phyloP scores from a whole-genome alignment of 2,888 invertebrate species.

The Amphimallon solstitiale region DNA sequence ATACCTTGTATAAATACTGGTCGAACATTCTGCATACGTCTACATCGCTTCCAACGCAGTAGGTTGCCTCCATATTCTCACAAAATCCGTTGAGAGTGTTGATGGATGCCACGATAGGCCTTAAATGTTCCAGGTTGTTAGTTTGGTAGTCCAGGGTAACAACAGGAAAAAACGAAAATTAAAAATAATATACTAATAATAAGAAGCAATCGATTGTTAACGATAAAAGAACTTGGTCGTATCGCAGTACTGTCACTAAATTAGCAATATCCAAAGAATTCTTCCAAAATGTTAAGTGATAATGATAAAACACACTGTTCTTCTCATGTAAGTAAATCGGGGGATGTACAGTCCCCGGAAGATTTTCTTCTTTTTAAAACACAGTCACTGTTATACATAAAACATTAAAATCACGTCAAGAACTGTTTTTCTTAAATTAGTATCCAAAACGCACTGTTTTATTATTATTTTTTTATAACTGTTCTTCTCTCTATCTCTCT shows the following conservation, averaged over 20 bases:
- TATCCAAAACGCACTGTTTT: not conserved
- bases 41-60: constrained; percentile 69
- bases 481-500: not conserved
- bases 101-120: constrained; percentile 65
- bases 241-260: constrained; percentile 11
- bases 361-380: no score
- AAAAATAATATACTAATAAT: constrained; percentile 6
- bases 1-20: constrained; percentile 74
- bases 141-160: constrained; percentile 46
- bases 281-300: no score
- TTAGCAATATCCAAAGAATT: not conserved
- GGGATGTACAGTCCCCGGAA: no score
- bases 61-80: constrained; percentile 72
- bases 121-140: constrained; percentile 64
- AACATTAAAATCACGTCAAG: no score
- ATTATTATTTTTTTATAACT: not conserved
- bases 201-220: no score
- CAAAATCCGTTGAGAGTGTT: constrained; percentile 65
- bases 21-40: constrained; percentile 74
- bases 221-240: not conserved
- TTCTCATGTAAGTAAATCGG: no score
- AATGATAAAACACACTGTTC: no score
- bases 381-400: no score
- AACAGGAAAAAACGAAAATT: constrained; percentile 47
- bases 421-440: no score